Base-by-base conservation (phyloP, 2,113 vertebrate species). In the Macquaria australasica region DNA sequence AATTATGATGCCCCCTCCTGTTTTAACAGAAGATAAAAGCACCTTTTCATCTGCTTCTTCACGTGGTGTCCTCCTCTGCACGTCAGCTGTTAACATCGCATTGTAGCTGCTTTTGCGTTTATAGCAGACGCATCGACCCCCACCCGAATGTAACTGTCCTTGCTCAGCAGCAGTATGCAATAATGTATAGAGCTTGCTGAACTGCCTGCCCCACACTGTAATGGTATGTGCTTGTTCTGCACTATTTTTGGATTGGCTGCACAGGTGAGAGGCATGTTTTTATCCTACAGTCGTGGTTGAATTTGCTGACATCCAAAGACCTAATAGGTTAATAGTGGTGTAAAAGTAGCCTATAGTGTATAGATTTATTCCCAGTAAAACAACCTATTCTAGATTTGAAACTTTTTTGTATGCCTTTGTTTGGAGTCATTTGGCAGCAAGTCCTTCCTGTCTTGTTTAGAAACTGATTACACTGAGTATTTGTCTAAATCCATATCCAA, bases 31-130 rank as follows among this genome's bases (percentile, higher is more conserved):
- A 60, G 37, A 77, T 82, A 74, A 92, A 92, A 79, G 82, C 77
- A 84, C 85, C 84, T 83, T 91, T 90, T 92, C 83, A 86, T 66
- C 31, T 71, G 28, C 28, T 45, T 68, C n/a, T 86, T 90, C 91
- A 88, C 89, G 77, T 89, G 89, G 64, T 85, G 64, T 15, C 23
- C 51, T 53, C 63, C 56, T 77, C 69, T 63, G 67, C 70, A 58
- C 9, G 60, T 91, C 75, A 86, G 81, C 74, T 90, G 43, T 51
- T 86, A 21, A n/a, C 50, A 66, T 86, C n/a, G 25, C 71, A 55
- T 34, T 58, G 70, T 53, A 21, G 48, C 71, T 37, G 74, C 23
- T 5, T 63, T 51, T 76, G 59, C 14, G 31, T 81, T 7, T 77
- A 62, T 77, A 67, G 9, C 39, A n/a, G 41, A 81, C 60, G 43